Percentiles rank a stretch among this genome's conserved stretches.
phyloP scores from a whole-genome alignment of 2,797 vertebrate species.

The Premnoplex brunnescens region DNA sequence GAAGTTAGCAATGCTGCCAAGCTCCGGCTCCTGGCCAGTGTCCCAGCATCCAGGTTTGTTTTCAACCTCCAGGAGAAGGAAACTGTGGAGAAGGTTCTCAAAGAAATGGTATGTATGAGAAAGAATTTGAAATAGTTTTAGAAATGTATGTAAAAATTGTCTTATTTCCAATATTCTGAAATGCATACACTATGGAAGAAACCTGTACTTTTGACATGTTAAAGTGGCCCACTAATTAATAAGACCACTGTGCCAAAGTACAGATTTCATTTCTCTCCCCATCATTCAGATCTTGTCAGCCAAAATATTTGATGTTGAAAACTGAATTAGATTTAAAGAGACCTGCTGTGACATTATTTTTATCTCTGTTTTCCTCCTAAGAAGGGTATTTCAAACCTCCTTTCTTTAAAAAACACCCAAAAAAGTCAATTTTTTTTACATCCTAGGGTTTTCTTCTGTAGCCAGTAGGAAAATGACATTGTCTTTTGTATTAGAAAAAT shows the following conservation, averaged over 20 bases:
- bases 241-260: not conserved
- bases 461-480: not conserved
- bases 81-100: conserved; percentile 81
- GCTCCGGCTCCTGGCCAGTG: conserved; percentile 85
- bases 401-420: not conserved
- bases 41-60: conserved; percentile 83
- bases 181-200: not conserved
- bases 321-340: not conserved
- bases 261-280: not conserved
- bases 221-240: not conserved
- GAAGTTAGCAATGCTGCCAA: conserved; percentile 84
- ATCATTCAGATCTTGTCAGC: not conserved
- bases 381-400: not conserved
- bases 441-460: not conserved
- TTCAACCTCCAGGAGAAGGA: conserved; percentile 86
- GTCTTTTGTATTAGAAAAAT: not conserved
- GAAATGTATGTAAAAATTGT: not conserved
- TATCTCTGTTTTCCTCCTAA: not conserved
- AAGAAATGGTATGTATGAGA: conserved; percentile 83
- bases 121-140: not conserved
- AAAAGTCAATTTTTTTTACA: not conserved
- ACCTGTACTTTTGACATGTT: not conserved
- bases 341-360: not conserved
- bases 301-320: not conserved
- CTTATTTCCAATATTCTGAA: not conserved